Percentiles rank a stretch among this genome's conserved stretches.
phyloP scores from a whole-genome alignment of 2,113 vertebrate species.

The Chaenocephalus aceratus region DNA sequence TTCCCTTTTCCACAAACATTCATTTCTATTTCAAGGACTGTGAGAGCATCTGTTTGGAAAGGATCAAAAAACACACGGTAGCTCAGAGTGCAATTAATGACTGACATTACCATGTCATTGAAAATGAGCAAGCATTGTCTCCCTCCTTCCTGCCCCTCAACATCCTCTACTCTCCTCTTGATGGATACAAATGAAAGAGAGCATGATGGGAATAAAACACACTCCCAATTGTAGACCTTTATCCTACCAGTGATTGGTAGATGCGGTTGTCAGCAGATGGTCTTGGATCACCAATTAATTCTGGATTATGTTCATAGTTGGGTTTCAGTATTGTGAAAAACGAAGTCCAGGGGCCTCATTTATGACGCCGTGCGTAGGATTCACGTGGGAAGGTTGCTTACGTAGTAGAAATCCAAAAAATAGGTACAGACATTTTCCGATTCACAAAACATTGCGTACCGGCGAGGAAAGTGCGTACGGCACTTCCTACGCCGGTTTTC shows the following conservation, averaged over 20 bases:
- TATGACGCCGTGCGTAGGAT: too few species aligned
- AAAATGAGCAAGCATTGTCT: constrained; percentile 16
- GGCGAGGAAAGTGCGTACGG: too few species aligned
- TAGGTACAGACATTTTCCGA: too few species aligned
- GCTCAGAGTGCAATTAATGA: constrained; percentile 3
- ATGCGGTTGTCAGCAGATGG: background rate
- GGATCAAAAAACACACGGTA: background rate
- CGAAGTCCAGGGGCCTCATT: background rate
- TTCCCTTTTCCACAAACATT: background rate
- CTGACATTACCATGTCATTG: constrained; percentile 24
- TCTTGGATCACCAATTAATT: background rate
- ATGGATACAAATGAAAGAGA: background rate
- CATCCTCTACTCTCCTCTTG: constrained; percentile 8
- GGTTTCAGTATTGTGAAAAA: background rate
- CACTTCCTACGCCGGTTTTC: too few species aligned
- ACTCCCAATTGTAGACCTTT: background rate
- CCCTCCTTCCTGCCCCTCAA: constrained; percentile 1
- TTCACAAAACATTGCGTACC: too few species aligned
- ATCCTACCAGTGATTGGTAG: background rate
- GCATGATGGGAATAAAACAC: background rate
- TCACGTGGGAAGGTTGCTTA: too few species aligned
- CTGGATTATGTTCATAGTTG: background rate
- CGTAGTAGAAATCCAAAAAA: too few species aligned
- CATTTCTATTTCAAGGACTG: background rate
- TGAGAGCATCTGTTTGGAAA: background rate